phyloP scores from a whole-genome alignment of 2,797 vertebrate genomes.

The Acrocephalus scirpaceus region DNA sequence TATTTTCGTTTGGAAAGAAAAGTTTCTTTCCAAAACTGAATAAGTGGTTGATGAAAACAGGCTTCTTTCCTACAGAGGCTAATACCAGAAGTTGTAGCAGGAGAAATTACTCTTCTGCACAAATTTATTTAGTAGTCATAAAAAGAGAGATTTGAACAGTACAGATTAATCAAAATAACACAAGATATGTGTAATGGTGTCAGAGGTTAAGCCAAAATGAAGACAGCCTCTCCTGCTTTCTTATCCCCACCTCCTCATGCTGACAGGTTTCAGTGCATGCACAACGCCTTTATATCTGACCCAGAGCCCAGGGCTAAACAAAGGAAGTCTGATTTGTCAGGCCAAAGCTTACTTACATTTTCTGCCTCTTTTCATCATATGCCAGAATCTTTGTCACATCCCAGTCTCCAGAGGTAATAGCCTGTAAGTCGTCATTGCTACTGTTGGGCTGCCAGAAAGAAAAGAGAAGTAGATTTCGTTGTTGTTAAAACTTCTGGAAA shows the following conservation, averaged over 20 bases:
- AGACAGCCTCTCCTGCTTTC: not conserved
- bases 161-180: not conserved
- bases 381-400: slow-evolving; percentile 94
- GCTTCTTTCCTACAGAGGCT: not conserved
- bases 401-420: slow-evolving; percentile 96
- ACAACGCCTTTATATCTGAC: not conserved
- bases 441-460: slow-evolving; percentile 85
- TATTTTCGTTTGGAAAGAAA: not conserved
- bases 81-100: not conserved
- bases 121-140: not conserved
- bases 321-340: not conserved
- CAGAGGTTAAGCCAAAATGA: not conserved
- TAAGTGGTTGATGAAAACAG: not conserved
- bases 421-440: slow-evolving; percentile 90
- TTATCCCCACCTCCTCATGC: not conserved
- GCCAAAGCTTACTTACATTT: slow-evolving; percentile 83
- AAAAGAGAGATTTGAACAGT: not conserved
- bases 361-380: slow-evolving; percentile 86
- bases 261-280: not conserved
- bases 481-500: not conserved
- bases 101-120: not conserved
- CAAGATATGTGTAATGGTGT: not conserved
- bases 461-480: not conserved
- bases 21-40: not conserved
- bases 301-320: not conserved